A percentile compares a stretch with the other conserved stretches of the same genome.
phyloP scores from a whole-genome alignment of 2,113 vertebrate genomes.

The Menura novaehollandiae region DNA sequence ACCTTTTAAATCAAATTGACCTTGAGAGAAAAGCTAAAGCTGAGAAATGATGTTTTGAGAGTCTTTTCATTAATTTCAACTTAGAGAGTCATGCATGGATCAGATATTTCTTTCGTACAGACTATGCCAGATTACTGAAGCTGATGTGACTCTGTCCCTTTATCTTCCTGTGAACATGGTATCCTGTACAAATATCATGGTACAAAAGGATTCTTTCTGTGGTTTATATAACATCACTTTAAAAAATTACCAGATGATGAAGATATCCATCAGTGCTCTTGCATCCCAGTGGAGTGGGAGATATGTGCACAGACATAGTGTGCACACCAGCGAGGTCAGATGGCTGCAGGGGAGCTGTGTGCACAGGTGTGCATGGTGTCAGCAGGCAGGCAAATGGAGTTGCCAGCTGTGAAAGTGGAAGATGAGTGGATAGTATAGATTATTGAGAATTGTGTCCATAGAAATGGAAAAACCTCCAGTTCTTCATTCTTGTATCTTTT shows the following conservation, averaged over 20 bases:
- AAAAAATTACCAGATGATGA: background rate
- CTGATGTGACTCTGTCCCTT: background rate
- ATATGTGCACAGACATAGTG: rapidly evolving
- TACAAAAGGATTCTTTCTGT: background rate
- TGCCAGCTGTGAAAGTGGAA: background rate
- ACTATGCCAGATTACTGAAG: background rate
- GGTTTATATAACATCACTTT: background rate
- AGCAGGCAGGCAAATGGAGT: background rate
- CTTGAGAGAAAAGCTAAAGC: background rate
- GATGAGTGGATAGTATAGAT: background rate
- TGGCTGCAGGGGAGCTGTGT: background rate
- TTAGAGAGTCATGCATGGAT: rapidly evolving
- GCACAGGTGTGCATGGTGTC: background rate
- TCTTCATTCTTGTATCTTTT: background rate
- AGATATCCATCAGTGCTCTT: background rate
- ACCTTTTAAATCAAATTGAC: background rate
- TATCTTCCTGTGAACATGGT: background rate
- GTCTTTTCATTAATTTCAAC: background rate
- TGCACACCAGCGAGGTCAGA: no score
- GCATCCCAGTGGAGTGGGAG: background rate
- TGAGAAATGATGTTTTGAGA: background rate
- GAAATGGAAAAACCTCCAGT: background rate
- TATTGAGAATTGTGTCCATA: background rate
- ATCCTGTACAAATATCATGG: background rate
- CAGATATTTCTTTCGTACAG: background rate